These are phyloP conservation scores for Strigamia maritima DNA, from an alignment of 2,888 invertebrate species.

Conservation along the genomic window DNA sequence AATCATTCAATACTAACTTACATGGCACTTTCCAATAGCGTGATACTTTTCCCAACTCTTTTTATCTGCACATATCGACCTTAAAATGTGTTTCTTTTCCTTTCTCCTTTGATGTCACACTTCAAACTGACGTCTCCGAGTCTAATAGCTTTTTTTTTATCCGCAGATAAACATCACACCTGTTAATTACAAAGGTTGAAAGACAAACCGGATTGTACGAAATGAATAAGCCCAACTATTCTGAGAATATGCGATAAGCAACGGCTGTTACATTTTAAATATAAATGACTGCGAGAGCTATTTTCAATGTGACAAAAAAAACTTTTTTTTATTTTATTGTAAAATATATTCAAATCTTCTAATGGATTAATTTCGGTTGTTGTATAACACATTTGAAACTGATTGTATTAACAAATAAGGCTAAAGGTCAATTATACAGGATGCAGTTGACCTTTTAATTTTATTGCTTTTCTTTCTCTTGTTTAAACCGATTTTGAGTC, in stretches of 20 bases:
- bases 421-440: too few relatives aligned
- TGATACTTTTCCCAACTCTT: background rate
- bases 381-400: too few relatives aligned
- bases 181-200: background rate
- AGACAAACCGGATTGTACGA: background rate
- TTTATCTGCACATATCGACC: background rate
- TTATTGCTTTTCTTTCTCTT: too few relatives aligned
- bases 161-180: background rate
- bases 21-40: background rate
- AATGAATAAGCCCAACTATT: background rate
- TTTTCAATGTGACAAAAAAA: too few relatives aligned
- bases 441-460: too few relatives aligned
- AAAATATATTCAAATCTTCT: too few relatives aligned
- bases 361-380: too few relatives aligned
- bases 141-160: background rate
- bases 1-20: background rate
- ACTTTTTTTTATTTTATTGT: too few relatives aligned
- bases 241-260: background rate
- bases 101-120: background rate
- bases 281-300: background rate
- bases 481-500: too few relatives aligned
- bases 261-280: background rate
- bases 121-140: background rate
- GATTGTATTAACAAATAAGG: too few relatives aligned
- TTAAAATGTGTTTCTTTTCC: background rate